Conservation (phyloP, 2,113 vertebrate genomes). For the Ptychochromis oligacanthus region DNA sequence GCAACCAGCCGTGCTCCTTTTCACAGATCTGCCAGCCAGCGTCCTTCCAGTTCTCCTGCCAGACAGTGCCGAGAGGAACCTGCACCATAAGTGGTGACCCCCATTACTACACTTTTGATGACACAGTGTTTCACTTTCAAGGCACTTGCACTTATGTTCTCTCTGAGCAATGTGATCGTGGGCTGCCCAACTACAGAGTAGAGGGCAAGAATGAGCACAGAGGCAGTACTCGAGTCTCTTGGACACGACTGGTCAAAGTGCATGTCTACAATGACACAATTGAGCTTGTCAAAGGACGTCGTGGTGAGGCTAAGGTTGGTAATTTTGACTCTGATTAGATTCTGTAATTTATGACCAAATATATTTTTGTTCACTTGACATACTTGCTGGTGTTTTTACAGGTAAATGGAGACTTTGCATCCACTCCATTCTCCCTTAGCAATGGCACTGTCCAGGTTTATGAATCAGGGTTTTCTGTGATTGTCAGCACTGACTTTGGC, state of each 20-base stretch:
- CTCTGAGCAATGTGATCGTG: constrained; percentile 60
- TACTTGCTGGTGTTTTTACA: constrained; percentile 17
- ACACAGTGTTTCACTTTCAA: constrained; percentile 52
- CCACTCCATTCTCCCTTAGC: constrained; percentile 53
- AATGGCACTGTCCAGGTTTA: constrained; percentile 57
- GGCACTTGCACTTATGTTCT: constrained; percentile 70
- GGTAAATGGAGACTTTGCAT: constrained; percentile 63
- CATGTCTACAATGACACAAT: constrained; percentile 58
- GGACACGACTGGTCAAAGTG: constrained; percentile 60
- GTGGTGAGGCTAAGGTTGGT: constrained; percentile 60
- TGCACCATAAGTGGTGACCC: constrained; percentile 72
- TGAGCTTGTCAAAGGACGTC: constrained; percentile 49
- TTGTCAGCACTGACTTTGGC: constrained; percentile 64
- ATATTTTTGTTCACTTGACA: not conserved
- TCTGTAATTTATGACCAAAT: accelerated
- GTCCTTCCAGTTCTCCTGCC: constrained; percentile 58
- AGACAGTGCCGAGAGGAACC: constrained; percentile 48
- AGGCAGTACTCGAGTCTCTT: constrained; percentile 50
- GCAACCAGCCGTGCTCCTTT: constrained; percentile 40
- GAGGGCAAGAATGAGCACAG: constrained; percentile 70
- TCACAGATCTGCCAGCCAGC: constrained; percentile 55
- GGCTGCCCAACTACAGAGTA: constrained; percentile 45
- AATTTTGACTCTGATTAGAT: not conserved
- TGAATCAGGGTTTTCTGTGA: constrained; percentile 59
- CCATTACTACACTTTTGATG: constrained; percentile 77